These are phyloP conservation scores for Nomia melanderi DNA, from an alignment of 1,140 invertebrate species.

Conservation along the genomic window DNA sequence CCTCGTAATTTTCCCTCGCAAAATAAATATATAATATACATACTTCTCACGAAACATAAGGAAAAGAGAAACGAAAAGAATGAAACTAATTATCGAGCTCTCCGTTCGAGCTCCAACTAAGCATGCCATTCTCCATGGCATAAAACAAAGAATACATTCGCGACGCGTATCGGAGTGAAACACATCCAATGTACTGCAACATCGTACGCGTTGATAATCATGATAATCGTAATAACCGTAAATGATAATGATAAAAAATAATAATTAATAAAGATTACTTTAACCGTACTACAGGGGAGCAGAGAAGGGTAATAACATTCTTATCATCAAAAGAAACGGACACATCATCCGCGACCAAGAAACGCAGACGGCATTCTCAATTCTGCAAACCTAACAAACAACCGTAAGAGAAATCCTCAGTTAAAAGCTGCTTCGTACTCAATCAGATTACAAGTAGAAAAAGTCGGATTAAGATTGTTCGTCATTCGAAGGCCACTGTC, in stretches of 20 bases:
- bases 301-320: constrained; percentile 11
- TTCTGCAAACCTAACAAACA: constrained; percentile 20
- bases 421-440: constrained; percentile 24
- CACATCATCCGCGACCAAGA: not conserved
- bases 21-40: constrained; percentile 22
- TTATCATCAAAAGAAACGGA: constrained; percentile 10
- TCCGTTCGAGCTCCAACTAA: not conserved
- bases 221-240: not conserved
- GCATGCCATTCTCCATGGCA: not conserved
- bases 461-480: constrained; percentile 73
- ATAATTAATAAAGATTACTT: constrained; percentile 8
- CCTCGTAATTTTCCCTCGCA: not conserved
- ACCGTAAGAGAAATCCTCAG: constrained; percentile 18
- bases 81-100: not conserved
- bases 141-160: not conserved
- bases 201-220: not conserved
- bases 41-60: not conserved
- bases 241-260: not conserved
- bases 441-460: constrained; percentile 23
- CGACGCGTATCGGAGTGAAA: rapidly evolving
- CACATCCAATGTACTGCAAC: constrained; percentile 11
- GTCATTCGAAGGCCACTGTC: constrained; percentile 74
- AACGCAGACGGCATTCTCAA: constrained; percentile 6
- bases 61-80: too few species aligned
- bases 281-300: not conserved